phyloP scores from a whole-genome alignment of 2,888 invertebrate genomes.

The Oligia fasciuncula region DNA sequence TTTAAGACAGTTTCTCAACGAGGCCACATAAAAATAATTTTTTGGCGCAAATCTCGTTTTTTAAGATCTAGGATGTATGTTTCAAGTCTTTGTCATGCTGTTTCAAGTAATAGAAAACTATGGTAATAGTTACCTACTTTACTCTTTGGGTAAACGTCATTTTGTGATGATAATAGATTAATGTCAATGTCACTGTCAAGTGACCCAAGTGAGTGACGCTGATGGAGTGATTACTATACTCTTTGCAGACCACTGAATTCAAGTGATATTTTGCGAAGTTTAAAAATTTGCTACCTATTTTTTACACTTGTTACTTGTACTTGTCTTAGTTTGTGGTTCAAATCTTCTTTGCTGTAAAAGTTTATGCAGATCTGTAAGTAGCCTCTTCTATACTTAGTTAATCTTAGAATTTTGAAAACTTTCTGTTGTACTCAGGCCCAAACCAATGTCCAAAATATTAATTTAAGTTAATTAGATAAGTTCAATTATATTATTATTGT shows the following conservation, averaged over 20 bases:
- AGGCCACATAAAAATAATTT: not conserved
- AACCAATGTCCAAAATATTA: not conserved
- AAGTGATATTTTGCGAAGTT: conserved; percentile 36
- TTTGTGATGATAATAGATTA: not conserved
- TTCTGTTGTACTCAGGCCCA: not conserved
- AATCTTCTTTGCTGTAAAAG: conserved; percentile 18
- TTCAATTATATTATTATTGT: not conserved
- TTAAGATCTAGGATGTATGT: not conserved
- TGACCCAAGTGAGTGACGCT: no score
- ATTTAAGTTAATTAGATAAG: not conserved
- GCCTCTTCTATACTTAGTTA: not conserved
- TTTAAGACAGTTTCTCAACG: not conserved
- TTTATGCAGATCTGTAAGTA: conserved; percentile 42
- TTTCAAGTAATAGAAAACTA: not conserved
- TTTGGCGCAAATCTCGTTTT: no score
- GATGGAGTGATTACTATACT: no score
- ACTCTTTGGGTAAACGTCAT: conserved; percentile 2
- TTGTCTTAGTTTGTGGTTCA: conserved; percentile 1
- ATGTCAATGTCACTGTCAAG: not conserved
- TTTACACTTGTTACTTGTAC: not conserved
- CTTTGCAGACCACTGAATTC: not conserved
- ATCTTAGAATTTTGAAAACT: conserved; percentile 3
- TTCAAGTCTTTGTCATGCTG: not conserved
- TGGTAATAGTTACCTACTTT: no score
- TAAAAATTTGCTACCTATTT: conserved; percentile 6